Evolutionary conservation across 2,888 invertebrate genomes (phyloP).

Genomic region (Caenorhabditis wallacei): DNA sequence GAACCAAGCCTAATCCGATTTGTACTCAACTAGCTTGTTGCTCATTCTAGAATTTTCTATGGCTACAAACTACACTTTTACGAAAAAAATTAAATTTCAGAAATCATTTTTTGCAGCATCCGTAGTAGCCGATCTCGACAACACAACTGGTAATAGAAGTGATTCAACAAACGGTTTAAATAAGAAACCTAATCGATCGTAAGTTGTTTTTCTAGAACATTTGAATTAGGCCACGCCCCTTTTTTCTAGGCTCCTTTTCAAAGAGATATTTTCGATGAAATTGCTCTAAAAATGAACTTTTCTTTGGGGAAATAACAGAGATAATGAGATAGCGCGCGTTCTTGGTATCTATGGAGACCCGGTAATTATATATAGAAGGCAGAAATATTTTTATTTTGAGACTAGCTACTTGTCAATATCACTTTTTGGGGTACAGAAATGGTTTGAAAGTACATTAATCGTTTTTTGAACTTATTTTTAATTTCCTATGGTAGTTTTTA

Average conservation of each 20-base stretch:
- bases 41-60: too few species aligned
- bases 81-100: too few species aligned
- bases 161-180: neutral
- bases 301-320: neutral
- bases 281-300: neutral
- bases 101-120: conserved; percentile 34
- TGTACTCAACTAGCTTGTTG: too few species aligned
- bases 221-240: neutral
- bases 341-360: conserved; percentile 2
- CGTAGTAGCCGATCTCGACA: conserved; percentile 51
- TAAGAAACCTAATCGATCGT: conserved; percentile 47
- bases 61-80: too few species aligned
- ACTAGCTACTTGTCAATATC: too few species aligned
- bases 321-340: neutral
- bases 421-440: too few species aligned
- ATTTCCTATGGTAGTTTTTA: too few species aligned
- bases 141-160: neutral
- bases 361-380: neutral
- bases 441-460: too few species aligned
- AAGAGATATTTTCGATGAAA: neutral
- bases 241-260: neutral
- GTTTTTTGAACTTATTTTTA: too few species aligned
- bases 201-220: conserved; percentile 8
- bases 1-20: too few species aligned
- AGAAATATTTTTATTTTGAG: too few species aligned